Evolutionary conservation across 1,140 invertebrate species (phyloP).

Genomic region (Nasonia vitripennis): DNA sequence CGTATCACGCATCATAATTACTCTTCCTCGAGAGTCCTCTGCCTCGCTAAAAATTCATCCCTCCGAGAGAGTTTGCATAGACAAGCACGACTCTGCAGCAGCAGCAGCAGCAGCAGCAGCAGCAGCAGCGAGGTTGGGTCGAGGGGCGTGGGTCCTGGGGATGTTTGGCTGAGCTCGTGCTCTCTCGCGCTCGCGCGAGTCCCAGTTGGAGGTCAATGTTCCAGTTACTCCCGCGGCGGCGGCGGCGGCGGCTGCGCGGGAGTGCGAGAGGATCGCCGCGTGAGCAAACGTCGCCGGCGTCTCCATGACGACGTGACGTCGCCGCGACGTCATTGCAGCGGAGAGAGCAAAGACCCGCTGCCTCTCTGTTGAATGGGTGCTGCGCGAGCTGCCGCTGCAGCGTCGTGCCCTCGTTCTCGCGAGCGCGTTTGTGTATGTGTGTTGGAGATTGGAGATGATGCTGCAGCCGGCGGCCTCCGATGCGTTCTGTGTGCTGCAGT

Average conservation of each 20-base stretch:
- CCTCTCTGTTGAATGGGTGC: conserved; percentile 20
- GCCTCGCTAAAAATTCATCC: too few relatives aligned
- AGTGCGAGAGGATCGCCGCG: background rate
- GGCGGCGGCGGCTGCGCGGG: conserved; percentile 43
- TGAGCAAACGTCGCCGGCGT: conserved; percentile 47
- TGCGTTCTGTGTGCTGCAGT: background rate
- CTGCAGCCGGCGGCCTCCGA: background rate
- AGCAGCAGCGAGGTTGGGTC: background rate
- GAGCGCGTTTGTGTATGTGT: too few relatives aligned
- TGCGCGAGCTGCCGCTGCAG: background rate
- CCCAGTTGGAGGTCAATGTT: conserved; percentile 61
- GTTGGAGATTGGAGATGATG: background rate
- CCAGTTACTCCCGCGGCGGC: conserved; percentile 56
- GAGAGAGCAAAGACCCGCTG: conserved; percentile 27
- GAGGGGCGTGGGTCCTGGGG: conserved; percentile 21
- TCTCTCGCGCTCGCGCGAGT: background rate
- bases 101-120: background rate
- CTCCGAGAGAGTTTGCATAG: background rate
- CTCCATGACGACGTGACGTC: conserved; percentile 63
- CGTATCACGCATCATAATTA: too few relatives aligned
- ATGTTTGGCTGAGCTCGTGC: background rate
- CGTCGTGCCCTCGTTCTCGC: background rate
- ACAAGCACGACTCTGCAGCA: background rate
- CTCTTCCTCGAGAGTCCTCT: too few relatives aligned
- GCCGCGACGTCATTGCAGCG: conserved; percentile 57